Evolutionary conservation across 1,140 invertebrate species (phyloP).

Genomic region (Stegodyphus dumicola): DNA sequence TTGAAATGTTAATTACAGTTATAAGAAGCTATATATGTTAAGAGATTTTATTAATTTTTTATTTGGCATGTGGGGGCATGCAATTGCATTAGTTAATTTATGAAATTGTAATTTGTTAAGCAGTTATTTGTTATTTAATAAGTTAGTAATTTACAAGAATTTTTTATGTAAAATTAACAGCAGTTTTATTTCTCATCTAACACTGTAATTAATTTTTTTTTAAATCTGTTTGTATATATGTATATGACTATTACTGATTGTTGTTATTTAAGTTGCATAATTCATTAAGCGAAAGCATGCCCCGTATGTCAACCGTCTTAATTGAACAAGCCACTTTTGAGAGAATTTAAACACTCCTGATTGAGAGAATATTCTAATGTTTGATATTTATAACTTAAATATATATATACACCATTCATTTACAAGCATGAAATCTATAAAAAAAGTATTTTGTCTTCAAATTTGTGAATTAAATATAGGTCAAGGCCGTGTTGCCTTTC

Average conservation of each 20-base stretch:
- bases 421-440: slow-evolving; percentile 3
- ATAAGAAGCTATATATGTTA: neutral
- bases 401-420: slow-evolving; percentile 30
- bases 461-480: slow-evolving; percentile 1
- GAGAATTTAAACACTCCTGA: slow-evolving; percentile 15
- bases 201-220: too few relatives aligned
- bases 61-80: neutral
- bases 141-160: neutral
- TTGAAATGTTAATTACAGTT: neutral
- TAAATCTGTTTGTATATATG: too few relatives aligned
- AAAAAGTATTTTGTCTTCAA: slow-evolving; percentile 37
- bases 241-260: too few relatives aligned
- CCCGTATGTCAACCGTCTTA: too few relatives aligned
- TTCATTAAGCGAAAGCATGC: too few relatives aligned
- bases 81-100: neutral
- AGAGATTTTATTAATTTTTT: neutral
- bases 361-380: slow-evolving; percentile 35
- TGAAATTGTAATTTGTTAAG: too few relatives aligned
- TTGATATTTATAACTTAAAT: slow-evolving; percentile 32
- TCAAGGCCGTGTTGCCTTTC: neutral
- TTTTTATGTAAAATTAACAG: neutral
- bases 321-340: neutral
- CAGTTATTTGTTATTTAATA: too few relatives aligned
- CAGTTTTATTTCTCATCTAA: neutral
- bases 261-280: too few relatives aligned